phyloP scores from a whole-genome alignment of 2,888 invertebrate species.

The Tetramorium bicarinatum region DNA sequence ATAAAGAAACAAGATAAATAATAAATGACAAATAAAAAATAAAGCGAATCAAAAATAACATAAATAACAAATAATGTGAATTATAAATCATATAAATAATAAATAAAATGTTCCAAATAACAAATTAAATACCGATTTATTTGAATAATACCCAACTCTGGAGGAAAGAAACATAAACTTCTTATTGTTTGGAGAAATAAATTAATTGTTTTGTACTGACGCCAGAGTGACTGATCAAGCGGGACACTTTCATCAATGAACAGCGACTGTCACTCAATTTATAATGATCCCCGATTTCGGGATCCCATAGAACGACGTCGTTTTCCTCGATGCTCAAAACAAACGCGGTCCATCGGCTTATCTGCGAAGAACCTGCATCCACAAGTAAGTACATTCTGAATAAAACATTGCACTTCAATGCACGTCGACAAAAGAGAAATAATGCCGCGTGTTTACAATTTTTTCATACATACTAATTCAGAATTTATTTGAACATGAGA shows the following conservation, averaged over 20 bases:
- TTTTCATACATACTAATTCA: background rate
- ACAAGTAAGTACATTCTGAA: background rate
- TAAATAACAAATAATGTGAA: no score
- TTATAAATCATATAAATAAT: no score
- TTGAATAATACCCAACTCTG: no score
- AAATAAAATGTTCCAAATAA: no score
- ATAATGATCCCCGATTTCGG: constrained; percentile 82
- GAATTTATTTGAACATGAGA: background rate
- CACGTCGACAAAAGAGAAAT: background rate
- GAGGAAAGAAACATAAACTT: background rate
- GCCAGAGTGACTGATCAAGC: constrained; percentile 82
- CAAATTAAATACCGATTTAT: no score
- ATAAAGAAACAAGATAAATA: no score
- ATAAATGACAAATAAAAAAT: no score
- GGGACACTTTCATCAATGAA: constrained; percentile 80
- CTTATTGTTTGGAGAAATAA: background rate
- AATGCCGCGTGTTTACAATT: background rate
- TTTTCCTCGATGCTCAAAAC: constrained; percentile 79
- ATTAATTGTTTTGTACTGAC: constrained; percentile 73
- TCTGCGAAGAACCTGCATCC: constrained; percentile 82
- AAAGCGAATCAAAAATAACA: no score
- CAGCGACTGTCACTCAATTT: constrained; percentile 82
- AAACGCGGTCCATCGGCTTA: constrained; percentile 83
- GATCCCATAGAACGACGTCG: constrained; percentile 81
- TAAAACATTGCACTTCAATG: background rate